Conservation (phyloP, 2,797 vertebrate species). For the Chaenodraco wilsoni region DNA sequence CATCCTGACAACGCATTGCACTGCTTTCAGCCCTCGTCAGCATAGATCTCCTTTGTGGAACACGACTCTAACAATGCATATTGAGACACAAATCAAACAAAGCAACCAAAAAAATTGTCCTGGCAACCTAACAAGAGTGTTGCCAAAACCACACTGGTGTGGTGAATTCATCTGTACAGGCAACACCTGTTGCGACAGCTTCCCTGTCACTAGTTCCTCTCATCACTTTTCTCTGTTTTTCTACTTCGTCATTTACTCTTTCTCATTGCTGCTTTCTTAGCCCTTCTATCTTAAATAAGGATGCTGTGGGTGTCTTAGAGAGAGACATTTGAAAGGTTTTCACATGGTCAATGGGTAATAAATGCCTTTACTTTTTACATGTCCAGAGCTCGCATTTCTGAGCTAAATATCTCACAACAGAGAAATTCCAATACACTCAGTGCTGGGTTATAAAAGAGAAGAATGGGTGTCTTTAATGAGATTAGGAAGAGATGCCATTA, state of each 20-base stretch:
- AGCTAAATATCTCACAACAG: neutral
- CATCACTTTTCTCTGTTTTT: slow-evolving; percentile 23
- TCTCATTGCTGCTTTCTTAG: slow-evolving; percentile 19
- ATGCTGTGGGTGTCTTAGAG: neutral
- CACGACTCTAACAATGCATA: slow-evolving; percentile 11
- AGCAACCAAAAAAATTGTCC: slow-evolving; percentile 9
- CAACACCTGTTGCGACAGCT: slow-evolving; percentile 44
- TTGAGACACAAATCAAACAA: slow-evolving; percentile 34
- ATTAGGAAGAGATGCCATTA: slow-evolving; percentile 36
- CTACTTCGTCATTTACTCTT: slow-evolving; percentile 30
- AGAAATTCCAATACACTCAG: slow-evolving; percentile 16
- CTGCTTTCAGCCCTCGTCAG: slow-evolving; percentile 34
- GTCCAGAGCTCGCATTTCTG: neutral
- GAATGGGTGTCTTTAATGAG: slow-evolving; percentile 48
- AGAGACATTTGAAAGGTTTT: neutral
- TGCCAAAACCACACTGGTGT: slow-evolving; percentile 24
- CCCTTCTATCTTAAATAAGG: slow-evolving; percentile 30
- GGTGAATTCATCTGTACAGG: slow-evolving; percentile 42
- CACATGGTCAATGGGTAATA: neutral
- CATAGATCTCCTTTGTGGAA: slow-evolving; percentile 39
- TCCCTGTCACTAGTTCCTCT: slow-evolving; percentile 24
- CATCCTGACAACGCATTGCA: slow-evolving; percentile 48
- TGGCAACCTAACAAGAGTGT: slow-evolving; percentile 24
- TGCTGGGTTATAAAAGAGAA: slow-evolving; percentile 36
- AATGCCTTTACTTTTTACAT: slow-evolving; percentile 7